phyloP scores from a whole-genome alignment of 2,888 invertebrate genomes.

The Parasteatoda lunata region DNA sequence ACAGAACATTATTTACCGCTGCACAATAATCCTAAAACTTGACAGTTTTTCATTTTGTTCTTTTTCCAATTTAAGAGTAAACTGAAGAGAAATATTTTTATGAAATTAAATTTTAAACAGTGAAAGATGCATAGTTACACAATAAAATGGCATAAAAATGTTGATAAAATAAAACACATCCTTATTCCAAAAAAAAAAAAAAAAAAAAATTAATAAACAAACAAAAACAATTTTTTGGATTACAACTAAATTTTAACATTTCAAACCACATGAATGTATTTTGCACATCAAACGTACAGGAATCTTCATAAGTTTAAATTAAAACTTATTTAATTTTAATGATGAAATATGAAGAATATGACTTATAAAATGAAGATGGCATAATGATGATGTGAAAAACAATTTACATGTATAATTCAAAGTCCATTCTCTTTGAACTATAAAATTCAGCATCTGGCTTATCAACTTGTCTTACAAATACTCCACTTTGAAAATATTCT shows the following conservation, averaged over 20 bases:
- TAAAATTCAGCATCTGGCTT: constrained; percentile 85
- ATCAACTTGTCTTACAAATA: constrained; percentile 88
- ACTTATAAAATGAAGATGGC: not conserved
- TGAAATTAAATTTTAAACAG: not conserved
- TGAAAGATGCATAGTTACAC: not conserved
- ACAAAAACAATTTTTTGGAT: not conserved
- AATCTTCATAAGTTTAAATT: not conserved
- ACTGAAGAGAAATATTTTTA: not conserved
- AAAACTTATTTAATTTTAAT: not conserved
- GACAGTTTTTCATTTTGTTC: not conserved
- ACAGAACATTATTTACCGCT: no score
- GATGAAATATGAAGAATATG: not conserved
- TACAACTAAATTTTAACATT: not conserved
- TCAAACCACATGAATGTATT: not conserved
- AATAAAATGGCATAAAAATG: not conserved
- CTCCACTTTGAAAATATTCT: constrained; percentile 85
- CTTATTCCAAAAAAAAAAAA: not conserved
- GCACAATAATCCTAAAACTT: not conserved
- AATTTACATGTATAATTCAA: constrained; percentile 88
- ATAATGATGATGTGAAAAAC: not conserved
- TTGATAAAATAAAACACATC: not conserved
- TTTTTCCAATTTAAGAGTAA: not conserved
- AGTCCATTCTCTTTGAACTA: constrained; percentile 90
- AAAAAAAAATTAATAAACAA: not conserved
- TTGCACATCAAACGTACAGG: not conserved